Base-by-base conservation (phyloP, 2,113 vertebrate genomes). In the Ranitomeya imitator region DNA sequence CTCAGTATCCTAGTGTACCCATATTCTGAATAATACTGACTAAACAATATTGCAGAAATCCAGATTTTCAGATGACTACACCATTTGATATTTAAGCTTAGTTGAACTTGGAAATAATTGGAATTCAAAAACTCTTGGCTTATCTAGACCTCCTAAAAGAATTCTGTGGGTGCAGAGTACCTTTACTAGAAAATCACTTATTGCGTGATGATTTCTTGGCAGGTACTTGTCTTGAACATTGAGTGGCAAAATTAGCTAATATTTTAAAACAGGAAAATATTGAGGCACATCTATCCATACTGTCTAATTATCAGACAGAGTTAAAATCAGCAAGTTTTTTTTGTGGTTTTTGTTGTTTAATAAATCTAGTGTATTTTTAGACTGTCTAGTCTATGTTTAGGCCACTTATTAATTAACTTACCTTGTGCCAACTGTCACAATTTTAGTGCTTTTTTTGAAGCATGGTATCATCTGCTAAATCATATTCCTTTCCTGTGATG, bases 191-290 rank as follows among this genome's bases (percentile, higher is more conserved):
- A 80, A 60, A 80, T 80, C 14, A 18, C 7, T 60, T 31, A 13
- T 59, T 80, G 55, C 60, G 79, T 60, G 79, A 16, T 31, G 55
- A 26, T 74, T 45, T 74, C 71, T 74, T 74, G 71, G 71, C 26
- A 9, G 7, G 31, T 19, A 45, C 1, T 74, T 74, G 10, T 37
- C 14, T 37, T 8, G n/a, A 9, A 23, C 63, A 3, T 23, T n/a
- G n/a, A 23, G 7, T 71, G 67, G 11, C 23, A 71, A 7, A 71
- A 31, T 23, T 11, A 26, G 37, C 3, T 45, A 45, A 45, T 45
- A 45, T 45, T 45, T 26, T 26, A 71, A 19, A 21, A 63, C 18
- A 63, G 4, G 14, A 60, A 45, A 45, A 2, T 45, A 2, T 45
- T 45, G 37, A 45, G 37, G 37, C 37, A 45, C 37, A 45, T 45